Conservation (phyloP, 2,797 vertebrate genomes). For the Podargus strigoides region DNA sequence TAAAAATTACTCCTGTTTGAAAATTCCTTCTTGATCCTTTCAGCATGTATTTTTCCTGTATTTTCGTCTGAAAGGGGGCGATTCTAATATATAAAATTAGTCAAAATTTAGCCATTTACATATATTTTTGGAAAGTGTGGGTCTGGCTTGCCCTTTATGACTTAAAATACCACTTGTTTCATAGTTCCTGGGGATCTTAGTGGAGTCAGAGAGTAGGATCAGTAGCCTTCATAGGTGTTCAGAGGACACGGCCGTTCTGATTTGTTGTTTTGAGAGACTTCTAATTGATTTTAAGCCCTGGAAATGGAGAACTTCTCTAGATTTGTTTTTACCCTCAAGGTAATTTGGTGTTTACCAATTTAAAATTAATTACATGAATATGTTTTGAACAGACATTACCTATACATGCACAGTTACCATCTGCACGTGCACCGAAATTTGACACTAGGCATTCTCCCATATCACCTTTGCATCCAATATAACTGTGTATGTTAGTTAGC, state of each 20-base stretch:
- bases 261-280: background rate
- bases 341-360: background rate
- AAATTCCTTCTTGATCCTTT: background rate
- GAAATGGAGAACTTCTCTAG: background rate
- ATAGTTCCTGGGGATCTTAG: background rate
- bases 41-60: background rate
- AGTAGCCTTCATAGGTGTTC: background rate
- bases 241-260: background rate
- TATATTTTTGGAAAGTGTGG: background rate
- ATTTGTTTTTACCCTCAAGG: background rate
- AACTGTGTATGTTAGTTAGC: background rate
- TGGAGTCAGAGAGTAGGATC: background rate
- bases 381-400: background rate
- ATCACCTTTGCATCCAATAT: background rate
- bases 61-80: background rate
- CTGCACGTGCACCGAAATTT: background rate
- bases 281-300: background rate
- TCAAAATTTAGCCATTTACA: background rate
- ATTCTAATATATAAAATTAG: background rate
- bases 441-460: background rate
- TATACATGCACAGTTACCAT: background rate
- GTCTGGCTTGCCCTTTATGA: background rate
- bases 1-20: background rate
- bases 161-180: background rate
- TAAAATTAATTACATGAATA: background rate